Base-by-base conservation (phyloP, 2,113 vertebrate genomes). In the Elaphurus davidianus region DNA sequence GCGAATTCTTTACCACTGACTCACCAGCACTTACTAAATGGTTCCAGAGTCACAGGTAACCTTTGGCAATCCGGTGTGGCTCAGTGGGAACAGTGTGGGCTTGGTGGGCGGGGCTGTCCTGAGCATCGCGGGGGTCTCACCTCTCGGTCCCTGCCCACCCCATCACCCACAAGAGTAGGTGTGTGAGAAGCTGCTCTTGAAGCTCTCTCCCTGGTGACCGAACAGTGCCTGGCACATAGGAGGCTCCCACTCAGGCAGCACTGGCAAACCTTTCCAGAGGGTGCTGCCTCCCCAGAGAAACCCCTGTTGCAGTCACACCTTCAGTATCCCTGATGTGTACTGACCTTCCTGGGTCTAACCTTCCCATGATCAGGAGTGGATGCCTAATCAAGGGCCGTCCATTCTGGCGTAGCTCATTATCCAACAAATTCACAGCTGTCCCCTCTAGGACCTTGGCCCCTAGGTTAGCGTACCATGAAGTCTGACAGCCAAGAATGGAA, bases 211-310 rank as follows among this genome's bases (percentile, higher is more conserved):
- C 13, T 2, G 43, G 54, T 52, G 30, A 45, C 86, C 21, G 5
- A 10, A 30, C 28, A 2, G 40, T 27, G 2, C 47, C 64, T 30
- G 55, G 43, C 45, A 50, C 43, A 4, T 28, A n/a, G 7, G 15
- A 0, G 7, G 7, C 1, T 3, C 30, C 28, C 54, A 33, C 11
- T 36, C 43, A 25, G 21, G 15, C 13, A 9, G 28, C n/a, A 1
- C 50, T 89, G 87, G 50, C 33, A 36, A 9, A 30, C 52, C 1
- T 47, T 94, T 50, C 36, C n/a, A 33, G 67, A 83, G n/a, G 71
- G 6, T 11, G 12, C 50, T 2, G 0, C 30, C 33, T 23, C 47
- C 55, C 19, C 9, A 0, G 79, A 74, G 40, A 71, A 14, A 14
- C 1, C 30, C n/a, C 6, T 13, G 0, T 64, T 86, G n/a, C 17